Conservation (phyloP, 1,140 invertebrate genomes). For the Drosophila oshimai region DNA sequence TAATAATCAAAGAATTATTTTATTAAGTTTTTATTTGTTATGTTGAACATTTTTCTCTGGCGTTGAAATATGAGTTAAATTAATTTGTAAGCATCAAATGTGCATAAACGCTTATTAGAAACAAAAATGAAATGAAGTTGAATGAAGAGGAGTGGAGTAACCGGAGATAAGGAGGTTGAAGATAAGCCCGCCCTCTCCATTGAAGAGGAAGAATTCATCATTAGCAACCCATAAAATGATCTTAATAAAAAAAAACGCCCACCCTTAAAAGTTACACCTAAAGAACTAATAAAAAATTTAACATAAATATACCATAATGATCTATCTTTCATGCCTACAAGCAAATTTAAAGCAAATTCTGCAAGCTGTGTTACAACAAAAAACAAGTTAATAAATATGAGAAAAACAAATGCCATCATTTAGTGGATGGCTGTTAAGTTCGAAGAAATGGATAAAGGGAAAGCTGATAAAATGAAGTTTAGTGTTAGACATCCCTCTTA, state of each 20-base stretch:
- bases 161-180: not conserved
- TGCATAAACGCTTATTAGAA: conserved; percentile 50
- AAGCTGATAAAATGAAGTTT: conserved; percentile 13
- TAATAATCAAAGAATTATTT: conserved; percentile 21
- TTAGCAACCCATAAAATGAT: conserved; percentile 32
- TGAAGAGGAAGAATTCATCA: not conserved
- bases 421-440: not conserved
- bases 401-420: conserved; percentile 14
- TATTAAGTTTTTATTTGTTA: conserved; percentile 72
- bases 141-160: not conserved
- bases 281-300: conserved; percentile 22
- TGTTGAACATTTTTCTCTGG: conserved; percentile 46
- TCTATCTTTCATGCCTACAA: conserved; percentile 44
- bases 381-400: conserved; percentile 5
- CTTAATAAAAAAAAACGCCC: conserved; percentile 52
- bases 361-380: conserved; percentile 22
- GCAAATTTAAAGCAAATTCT: conserved; percentile 39
- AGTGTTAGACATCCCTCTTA: conserved; percentile 24
- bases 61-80: conserved; percentile 52
- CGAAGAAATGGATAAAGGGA: conserved; percentile 4
- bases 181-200: not conserved
- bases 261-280: conserved; percentile 66
- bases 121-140: not conserved
- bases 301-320: conserved; percentile 40
- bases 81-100: conserved; percentile 40